These are phyloP conservation scores for Rhineura floridana DNA, from an alignment of 2,113 vertebrate species.

Conservation along the genomic window DNA sequence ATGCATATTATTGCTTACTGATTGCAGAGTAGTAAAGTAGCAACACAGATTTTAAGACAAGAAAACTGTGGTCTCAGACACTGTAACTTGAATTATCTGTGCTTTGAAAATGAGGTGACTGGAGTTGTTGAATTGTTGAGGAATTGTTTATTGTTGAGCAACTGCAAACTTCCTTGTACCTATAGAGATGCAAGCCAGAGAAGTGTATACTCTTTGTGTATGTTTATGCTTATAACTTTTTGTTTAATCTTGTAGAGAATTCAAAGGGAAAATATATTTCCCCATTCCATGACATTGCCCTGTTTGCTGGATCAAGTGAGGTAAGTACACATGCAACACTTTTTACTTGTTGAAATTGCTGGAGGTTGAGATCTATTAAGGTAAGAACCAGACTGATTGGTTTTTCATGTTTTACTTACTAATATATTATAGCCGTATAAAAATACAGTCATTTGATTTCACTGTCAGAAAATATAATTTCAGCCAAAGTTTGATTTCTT, in stretches of 20 bases:
- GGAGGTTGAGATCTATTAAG: neutral
- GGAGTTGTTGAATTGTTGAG: no score
- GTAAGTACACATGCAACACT: conserved; percentile 67
- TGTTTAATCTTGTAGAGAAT: conserved; percentile 80
- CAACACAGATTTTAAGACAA: neutral
- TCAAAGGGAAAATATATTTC: conserved; percentile 91
- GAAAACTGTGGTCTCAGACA: neutral
- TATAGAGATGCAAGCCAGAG: neutral
- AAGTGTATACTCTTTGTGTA: neutral
- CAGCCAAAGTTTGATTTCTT: neutral
- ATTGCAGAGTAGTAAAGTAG: neutral
- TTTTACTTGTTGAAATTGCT: neutral
- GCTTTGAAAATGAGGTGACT: neutral
- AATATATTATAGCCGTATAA: no score
- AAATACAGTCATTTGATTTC: neutral
- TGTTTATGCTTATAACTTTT: conserved; percentile 3
- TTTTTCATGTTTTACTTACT: neutral
- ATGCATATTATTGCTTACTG: neutral
- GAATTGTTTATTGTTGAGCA: neutral
- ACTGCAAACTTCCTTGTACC: neutral
- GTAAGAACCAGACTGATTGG: neutral
- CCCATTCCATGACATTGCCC: conserved; percentile 95
- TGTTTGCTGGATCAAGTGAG: conserved; percentile 78
- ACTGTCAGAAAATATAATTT: neutral
- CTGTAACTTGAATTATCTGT: neutral